Evolutionary conservation across 2,888 invertebrate species (phyloP).

Genomic region (Chloromyia formosa): DNA sequence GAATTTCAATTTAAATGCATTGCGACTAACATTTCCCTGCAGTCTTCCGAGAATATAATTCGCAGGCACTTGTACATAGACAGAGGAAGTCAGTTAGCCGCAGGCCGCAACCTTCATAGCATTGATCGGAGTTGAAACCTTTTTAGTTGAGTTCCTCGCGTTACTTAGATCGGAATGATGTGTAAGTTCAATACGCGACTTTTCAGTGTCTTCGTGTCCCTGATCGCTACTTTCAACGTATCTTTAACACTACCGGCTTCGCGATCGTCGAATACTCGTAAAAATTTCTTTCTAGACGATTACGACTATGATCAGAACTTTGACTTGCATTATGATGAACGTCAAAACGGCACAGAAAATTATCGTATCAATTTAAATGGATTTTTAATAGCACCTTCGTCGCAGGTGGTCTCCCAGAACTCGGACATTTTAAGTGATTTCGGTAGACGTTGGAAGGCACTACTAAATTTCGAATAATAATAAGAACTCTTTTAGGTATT

Average conservation of each 20-base stretch:
- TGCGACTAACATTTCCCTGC: background rate
- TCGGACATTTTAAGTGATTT: constrained; percentile 34
- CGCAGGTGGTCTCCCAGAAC: constrained; percentile 14
- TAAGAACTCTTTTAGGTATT: background rate
- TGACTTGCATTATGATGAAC: constrained; percentile 71
- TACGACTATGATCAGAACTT: constrained; percentile 58
- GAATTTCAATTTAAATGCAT: no score
- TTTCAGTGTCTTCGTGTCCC: constrained; percentile 56
- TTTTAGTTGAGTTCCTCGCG: background rate
- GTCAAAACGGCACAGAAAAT: constrained; percentile 82
- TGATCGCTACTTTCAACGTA: background rate
- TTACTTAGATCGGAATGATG: constrained; percentile 53
- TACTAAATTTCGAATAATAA: background rate
- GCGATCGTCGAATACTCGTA: background rate
- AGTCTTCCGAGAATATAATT: background rate
- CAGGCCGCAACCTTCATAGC: constrained; percentile 11
- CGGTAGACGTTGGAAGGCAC: constrained; percentile 13
- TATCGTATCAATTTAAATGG: constrained; percentile 75
- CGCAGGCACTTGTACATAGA: background rate
- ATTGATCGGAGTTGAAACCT: background rate
- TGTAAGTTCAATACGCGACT: constrained; percentile 62
- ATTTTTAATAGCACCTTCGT: constrained; percentile 68
- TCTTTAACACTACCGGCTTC: constrained; percentile 1
- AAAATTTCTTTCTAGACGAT: constrained; percentile 14
- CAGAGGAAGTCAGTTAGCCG: background rate